Conservation (phyloP, 2,797 vertebrate genomes). For the Propithecus perrieri region DNA sequence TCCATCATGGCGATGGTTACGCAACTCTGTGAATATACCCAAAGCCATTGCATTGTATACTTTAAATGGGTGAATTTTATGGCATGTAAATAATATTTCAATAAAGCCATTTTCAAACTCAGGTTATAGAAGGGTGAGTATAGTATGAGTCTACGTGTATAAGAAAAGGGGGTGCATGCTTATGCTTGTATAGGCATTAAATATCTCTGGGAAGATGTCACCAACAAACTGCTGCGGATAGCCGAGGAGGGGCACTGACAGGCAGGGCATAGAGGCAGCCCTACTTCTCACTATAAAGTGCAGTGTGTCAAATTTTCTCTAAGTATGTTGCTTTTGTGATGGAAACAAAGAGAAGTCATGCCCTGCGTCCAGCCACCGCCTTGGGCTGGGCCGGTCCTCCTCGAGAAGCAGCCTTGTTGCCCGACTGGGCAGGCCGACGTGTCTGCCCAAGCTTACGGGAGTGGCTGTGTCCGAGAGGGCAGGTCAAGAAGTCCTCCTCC, state of each 20-base stretch:
- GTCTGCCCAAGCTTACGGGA: constrained; percentile 68
- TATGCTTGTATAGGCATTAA: too few relatives aligned
- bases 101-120: neutral
- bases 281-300: neutral
- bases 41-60: neutral
- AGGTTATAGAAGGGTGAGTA: neutral
- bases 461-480: constrained; percentile 67
- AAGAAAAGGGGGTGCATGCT: neutral
- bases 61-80: neutral
- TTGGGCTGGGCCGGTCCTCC: neutral
- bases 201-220: neutral
- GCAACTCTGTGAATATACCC: neutral
- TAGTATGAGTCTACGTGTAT: neutral
- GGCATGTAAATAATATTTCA: neutral
- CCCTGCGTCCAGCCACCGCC: fast-evolving
- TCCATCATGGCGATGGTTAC: neutral
- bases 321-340: neutral
- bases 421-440: fast-evolving
- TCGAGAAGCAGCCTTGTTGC: neutral
- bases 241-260: neutral
- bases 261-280: neutral
- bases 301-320: too few relatives aligned
- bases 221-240: too few relatives aligned
- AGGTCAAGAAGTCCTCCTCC: constrained; percentile 75
- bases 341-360: too few relatives aligned